Evolutionary conservation across 2,797 vertebrate species (phyloP), one percentile per base, ranked within the genome.

Genomic region (Rhyacichthys aspro): DNA sequence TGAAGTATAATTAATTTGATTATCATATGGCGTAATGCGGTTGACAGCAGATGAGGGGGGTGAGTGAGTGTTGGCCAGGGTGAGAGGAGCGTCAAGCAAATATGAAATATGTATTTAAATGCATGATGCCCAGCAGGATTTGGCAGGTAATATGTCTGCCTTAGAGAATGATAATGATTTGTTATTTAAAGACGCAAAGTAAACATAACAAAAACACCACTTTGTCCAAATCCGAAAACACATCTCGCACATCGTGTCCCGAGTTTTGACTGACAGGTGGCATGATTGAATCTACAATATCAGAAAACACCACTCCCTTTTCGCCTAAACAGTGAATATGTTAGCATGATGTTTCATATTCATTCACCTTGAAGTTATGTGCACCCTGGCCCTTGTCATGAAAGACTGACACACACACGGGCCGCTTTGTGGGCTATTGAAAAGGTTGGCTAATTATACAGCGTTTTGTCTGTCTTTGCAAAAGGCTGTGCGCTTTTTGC

Each of bases 1-100:
- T 88, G 88, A 75, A 87, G 90, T 91, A 90, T 91, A 92, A 94
- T 94, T 93, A 93, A 92, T 92, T 90, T 89, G 88, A 94, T 94
- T 92, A 93, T 91, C 90, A 90, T 90, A 91, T 83, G 89, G 87
- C 79, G 73, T 92, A 90, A 89, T 92, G 91, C 81, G 69, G 91
- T 81, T 92, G 91, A 93, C 93, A 93, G 91, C 86, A 63, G 84
- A 85, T 78, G 76, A 80, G 72, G 67, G 68, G 78, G 76, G 74
- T 78, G 84, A 74, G 76, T 67, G 80, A 81, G 73, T 63, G 65
- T 66, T 46, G 64, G 74, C 55, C 36, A 55, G 72, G 48, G 54
- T 9, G 42, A 44, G 38, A 55, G 58, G 43, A 52, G 45, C 1
- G 52, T 82, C 70, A 81, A 82, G 74, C 74, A 84, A 83, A 87